Evolutionary conservation across 2,797 vertebrate species (phyloP).

Genomic region (Diplodus sargus): DNA sequence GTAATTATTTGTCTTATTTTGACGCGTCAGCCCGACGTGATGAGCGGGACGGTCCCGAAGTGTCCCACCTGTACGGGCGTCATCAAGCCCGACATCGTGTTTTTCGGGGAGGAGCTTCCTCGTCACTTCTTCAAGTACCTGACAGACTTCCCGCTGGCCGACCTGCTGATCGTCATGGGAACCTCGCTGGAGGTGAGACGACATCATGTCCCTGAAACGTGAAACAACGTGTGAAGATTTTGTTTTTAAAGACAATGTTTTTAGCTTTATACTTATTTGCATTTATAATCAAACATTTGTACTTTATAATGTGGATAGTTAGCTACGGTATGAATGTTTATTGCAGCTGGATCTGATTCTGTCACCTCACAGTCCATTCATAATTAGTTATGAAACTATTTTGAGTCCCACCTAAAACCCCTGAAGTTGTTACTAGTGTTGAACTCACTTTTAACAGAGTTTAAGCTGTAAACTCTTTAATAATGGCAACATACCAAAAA

Average conservation of each 20-base stretch:
- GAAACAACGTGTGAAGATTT: too few relatives aligned
- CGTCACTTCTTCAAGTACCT: slow-evolving; percentile 89
- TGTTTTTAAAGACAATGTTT: too few relatives aligned
- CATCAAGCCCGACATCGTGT: slow-evolving; percentile 94
- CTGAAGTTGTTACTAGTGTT: neutral
- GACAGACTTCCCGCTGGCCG: slow-evolving; percentile 91
- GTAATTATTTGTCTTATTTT: neutral
- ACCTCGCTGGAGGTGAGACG: slow-evolving; percentile 93
- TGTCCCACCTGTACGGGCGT: slow-evolving; percentile 90
- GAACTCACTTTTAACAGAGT: too few relatives aligned
- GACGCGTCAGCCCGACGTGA: slow-evolving; percentile 85
- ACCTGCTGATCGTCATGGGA: slow-evolving; percentile 94
- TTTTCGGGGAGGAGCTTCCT: slow-evolving; percentile 95
- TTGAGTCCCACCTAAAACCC: too few relatives aligned
- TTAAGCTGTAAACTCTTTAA: too few relatives aligned
- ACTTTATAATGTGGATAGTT: too few relatives aligned
- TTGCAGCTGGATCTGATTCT: neutral
- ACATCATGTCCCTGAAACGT: too few relatives aligned
- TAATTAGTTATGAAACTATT: too few relatives aligned
- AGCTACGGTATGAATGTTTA: neutral
- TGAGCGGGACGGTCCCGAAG: slow-evolving; percentile 87
- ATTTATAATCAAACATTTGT: too few relatives aligned
- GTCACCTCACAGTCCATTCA: neutral
- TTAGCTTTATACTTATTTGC: too few relatives aligned
- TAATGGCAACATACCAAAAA: too few relatives aligned